Base-by-base conservation (phyloP, 2,888 invertebrate genomes). In the Drosophila kanekoi region DNA sequence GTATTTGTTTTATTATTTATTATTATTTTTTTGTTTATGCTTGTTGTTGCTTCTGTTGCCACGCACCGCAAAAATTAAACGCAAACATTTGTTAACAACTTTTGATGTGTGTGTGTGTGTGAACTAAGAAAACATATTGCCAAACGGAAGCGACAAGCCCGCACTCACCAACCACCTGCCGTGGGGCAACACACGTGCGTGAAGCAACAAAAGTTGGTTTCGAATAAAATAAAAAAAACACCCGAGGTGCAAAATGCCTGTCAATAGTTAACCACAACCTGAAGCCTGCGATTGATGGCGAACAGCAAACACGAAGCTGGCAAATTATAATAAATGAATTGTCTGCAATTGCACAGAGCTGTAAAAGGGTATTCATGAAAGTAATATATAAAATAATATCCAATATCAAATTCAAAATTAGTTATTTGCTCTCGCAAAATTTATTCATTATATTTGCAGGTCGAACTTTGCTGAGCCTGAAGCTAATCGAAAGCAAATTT, bases 61-160 rank as follows among this genome's bases (percentile, higher is more conserved):
- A 77, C 58, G 76, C 67, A 72, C 79, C 74, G 49, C 72, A 70
- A 72, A 74, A 79, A 84, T 77, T 82, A 82, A 87, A 82, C 80
- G 59, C 73, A 77, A 84, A 73, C 73, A 82, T 77, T 82, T 75
- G 77, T 75, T 77, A 82, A 75, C 79, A 81, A 85, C 74, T 64
- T 69, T 57, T 43, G 37, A 67, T 70, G 54, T 51, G 61, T 48
- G 20, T 16, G 14, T 10, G 52, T 16, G 20, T 48, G 23, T 20
- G 33, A 41, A 59, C 33, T 23, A 45, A 38, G 38, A 70, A 66
- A 70, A 73, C 53, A 57, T 38, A 45, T 51, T 48, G 44, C 18
- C 52, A 40, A 37, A 18, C 64, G 61, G 59, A 74, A 61, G 44
- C 54, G 60, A 59, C 60, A 66, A 72, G 58, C 77, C 67, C 43